Evolutionary conservation across 2,888 invertebrate genomes (phyloP).

Genomic region (Pherbina coryleti): DNA sequence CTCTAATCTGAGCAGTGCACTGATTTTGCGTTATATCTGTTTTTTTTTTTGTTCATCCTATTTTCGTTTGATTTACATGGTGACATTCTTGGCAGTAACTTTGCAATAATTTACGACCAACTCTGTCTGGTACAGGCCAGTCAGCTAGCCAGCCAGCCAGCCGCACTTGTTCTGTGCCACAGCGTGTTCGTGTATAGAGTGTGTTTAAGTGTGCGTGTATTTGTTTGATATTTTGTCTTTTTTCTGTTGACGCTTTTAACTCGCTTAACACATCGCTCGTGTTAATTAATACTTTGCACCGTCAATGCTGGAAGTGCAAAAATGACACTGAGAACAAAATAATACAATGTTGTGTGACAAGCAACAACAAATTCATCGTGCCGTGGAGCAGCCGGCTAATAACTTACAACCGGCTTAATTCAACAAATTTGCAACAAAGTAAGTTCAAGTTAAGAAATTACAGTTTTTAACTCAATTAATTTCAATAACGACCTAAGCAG

Average conservation of each 20-base stretch:
- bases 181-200: background rate
- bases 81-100: conserved; percentile 10
- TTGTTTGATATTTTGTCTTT: background rate
- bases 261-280: too few species aligned
- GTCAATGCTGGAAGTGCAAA: conserved; percentile 5
- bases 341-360: too few species aligned
- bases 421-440: too few species aligned
- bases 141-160: background rate
- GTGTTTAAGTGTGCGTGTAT: background rate
- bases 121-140: background rate
- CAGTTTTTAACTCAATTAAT: too few species aligned
- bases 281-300: background rate
- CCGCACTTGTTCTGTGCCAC: background rate
- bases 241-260: too few species aligned
- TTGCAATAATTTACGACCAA: background rate
- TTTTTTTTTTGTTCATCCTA: too few species aligned
- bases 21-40: background rate
- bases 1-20: background rate
- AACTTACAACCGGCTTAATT: too few species aligned
- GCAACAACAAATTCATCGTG: too few species aligned
- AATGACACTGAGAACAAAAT: conserved; percentile 10
- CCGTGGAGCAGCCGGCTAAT: too few species aligned
- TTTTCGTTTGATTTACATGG: background rate
- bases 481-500: too few species aligned
- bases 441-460: too few species aligned